phyloP scores from a whole-genome alignment of 2,113 vertebrate species.

The Machaerirhynchus nigripectus region DNA sequence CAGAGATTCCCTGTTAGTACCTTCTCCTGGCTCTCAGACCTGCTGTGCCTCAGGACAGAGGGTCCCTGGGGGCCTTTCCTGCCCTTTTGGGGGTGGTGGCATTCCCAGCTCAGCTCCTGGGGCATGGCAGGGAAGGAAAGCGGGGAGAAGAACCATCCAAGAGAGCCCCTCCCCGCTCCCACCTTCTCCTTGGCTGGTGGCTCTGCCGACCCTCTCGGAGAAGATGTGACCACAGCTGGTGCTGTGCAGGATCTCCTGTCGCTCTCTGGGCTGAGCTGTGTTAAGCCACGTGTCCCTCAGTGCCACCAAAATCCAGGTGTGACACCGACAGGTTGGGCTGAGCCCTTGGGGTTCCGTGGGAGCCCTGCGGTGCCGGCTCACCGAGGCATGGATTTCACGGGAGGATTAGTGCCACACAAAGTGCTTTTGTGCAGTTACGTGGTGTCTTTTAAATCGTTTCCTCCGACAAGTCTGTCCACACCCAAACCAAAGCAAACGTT shows the following conservation, averaged over 20 bases:
- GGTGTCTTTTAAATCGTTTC: constrained; percentile 25
- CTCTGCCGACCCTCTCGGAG: neutral
- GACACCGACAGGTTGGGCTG: neutral
- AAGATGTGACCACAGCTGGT: neutral
- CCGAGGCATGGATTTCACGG: neutral
- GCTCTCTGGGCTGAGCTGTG: neutral
- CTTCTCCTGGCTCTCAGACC: neutral
- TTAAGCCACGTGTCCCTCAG: neutral
- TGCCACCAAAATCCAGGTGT: neutral
- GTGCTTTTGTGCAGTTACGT: neutral
- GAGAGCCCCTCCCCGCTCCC: neutral
- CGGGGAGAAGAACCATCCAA: neutral
- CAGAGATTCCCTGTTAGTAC: rapidly evolving
- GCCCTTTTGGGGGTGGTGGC: neutral
- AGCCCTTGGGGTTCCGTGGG: neutral
- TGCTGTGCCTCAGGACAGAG: neutral
- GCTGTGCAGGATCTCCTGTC: rapidly evolving
- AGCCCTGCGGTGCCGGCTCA: neutral
- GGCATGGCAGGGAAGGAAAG: rapidly evolving
- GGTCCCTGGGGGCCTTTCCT: neutral
- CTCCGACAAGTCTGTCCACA: neutral
- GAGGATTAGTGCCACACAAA: constrained; percentile 7
- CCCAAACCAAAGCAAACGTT: constrained; percentile 9
- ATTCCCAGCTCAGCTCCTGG: neutral
- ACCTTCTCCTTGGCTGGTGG: neutral